These are phyloP conservation scores for Epirrita christyi DNA, from an alignment of 2,888 invertebrate genomes.

Conservation along the genomic window DNA sequence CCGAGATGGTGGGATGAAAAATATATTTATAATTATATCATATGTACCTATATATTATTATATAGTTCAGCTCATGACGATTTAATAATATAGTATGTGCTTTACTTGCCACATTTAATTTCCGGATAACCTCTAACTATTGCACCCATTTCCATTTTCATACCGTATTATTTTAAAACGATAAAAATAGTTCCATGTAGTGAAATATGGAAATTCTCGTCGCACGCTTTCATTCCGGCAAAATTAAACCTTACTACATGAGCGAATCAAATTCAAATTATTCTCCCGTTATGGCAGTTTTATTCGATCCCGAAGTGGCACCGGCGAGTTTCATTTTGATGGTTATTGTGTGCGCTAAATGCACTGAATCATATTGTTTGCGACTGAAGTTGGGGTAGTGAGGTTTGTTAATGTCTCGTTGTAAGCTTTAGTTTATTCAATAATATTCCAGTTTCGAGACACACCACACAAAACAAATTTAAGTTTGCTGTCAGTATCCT, in stretches of 20 bases:
- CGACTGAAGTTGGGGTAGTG: background rate
- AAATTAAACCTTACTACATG: slow-evolving; percentile 35
- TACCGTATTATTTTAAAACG: slow-evolving; percentile 9
- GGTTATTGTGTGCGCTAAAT: slow-evolving; percentile 1
- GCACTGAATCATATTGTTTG: background rate
- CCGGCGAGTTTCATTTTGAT: background rate
- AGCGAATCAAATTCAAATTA: slow-evolving; percentile 26
- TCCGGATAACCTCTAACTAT: too few relatives aligned
- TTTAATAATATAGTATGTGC: too few relatives aligned
- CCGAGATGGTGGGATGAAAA: too few relatives aligned
- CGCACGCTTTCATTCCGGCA: slow-evolving; percentile 24
- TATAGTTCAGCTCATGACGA: too few relatives aligned
- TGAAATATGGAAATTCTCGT: slow-evolving; percentile 17
- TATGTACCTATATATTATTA: too few relatives aligned
- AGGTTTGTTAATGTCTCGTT: background rate
- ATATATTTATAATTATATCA: too few relatives aligned
- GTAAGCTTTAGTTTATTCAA: background rate
- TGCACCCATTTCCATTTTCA: too few relatives aligned
- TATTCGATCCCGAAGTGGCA: slow-evolving; percentile 4
- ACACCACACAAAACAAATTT: too few relatives aligned
- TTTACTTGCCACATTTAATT: too few relatives aligned
- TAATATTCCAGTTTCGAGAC: too few relatives aligned
- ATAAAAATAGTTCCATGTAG: background rate
- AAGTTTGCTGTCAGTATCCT: too few relatives aligned
- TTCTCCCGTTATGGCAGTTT: background rate